Percentiles rank a stretch among this genome's conserved stretches.
Conservation (phyloP, 2,797 vertebrate genomes). For the Alca torda region DNA sequence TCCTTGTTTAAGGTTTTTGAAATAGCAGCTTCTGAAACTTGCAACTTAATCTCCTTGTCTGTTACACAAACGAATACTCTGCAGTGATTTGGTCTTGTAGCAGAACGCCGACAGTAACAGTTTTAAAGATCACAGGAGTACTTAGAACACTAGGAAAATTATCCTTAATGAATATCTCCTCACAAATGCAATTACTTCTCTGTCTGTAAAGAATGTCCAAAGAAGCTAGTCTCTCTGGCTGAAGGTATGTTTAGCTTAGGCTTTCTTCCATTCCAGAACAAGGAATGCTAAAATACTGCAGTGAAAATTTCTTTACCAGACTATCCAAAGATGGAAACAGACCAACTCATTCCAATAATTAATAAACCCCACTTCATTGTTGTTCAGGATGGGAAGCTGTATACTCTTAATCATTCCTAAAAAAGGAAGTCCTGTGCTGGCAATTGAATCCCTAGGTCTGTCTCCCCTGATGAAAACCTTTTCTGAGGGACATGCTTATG, state of each 20-base stretch:
- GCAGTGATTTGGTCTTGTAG: background rate
- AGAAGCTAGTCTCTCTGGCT: background rate
- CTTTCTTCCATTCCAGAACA: background rate
- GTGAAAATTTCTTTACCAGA: background rate
- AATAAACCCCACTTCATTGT: background rate
- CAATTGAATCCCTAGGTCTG: background rate
- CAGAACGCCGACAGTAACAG: background rate
- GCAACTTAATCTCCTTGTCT: background rate
- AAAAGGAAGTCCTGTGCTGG: background rate
- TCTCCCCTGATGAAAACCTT: background rate
- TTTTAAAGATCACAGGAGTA: background rate
- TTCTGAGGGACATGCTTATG: background rate
- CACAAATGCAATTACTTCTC: background rate
- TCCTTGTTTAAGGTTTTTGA: background rate
- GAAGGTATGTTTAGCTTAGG: background rate
- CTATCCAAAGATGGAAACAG: background rate
- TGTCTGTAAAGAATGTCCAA: background rate
- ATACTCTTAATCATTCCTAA: background rate
- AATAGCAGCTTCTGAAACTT: background rate
- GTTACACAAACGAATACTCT: background rate
- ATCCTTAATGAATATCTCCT: background rate
- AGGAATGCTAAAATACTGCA: background rate
- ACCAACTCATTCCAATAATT: background rate
- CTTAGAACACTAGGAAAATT: background rate
- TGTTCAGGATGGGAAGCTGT: rapidly evolving